Percentiles rank a stretch among this genome's conserved stretches.
phyloP scores from a whole-genome alignment of 2,888 invertebrate genomes.

The Notocelia uddmanniana region DNA sequence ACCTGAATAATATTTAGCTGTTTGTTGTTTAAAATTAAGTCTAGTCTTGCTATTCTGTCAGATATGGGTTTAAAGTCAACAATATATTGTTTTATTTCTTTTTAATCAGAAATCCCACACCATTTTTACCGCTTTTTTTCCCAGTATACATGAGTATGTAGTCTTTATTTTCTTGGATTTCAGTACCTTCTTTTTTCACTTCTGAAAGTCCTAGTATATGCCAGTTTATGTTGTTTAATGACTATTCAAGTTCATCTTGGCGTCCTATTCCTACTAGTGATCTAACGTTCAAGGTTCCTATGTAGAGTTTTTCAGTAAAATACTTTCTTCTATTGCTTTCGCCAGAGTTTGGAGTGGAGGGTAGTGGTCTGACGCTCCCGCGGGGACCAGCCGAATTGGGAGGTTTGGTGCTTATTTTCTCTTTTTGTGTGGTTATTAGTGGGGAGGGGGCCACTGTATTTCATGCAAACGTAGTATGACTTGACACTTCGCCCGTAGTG shows the following conservation, averaged over 20 bases:
- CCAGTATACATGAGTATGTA: neutral
- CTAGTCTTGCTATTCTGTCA: neutral
- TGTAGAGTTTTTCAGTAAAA: neutral
- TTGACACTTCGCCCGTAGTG: too few species aligned
- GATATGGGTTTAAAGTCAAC: slow-evolving; percentile 4
- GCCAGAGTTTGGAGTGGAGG: neutral
- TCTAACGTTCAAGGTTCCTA: neutral
- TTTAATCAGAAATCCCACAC: slow-evolving; percentile 1
- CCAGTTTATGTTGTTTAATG: neutral
- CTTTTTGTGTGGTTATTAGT: neutral
- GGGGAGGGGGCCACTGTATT: slow-evolving; percentile 11
- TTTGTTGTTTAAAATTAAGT: neutral
- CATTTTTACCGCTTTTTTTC: neutral
- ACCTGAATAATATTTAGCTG: too few species aligned
- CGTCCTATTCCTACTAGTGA: slow-evolving; percentile 4
- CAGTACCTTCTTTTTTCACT: neutral
- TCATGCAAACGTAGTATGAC: neutral
- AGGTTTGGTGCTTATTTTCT: neutral
- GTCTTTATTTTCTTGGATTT: neutral
- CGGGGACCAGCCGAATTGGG: neutral
- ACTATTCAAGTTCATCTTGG: neutral
- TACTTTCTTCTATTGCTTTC: neutral
- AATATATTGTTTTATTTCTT: neutral
- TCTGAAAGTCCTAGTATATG: neutral
- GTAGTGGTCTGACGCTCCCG: neutral